Evolutionary conservation across 2,113 vertebrate species (phyloP), one percentile per base, ranked within the genome.

Genomic region (Anthoscopus minutus): DNA sequence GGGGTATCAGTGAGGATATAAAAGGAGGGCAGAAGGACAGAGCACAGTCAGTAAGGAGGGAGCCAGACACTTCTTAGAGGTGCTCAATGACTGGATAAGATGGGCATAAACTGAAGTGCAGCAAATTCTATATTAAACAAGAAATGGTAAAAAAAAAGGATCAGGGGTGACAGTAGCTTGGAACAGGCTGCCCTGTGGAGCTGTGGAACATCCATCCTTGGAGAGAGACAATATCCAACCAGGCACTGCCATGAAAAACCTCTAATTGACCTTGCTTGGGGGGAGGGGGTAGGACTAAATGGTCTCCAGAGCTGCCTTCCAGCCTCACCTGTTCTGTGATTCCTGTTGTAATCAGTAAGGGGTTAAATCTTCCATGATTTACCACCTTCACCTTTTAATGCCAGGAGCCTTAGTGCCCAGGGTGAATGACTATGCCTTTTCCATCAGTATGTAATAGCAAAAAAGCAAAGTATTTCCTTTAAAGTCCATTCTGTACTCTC

Each of bases 1-100:
- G n/a, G 15, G 7, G 4, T 15, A 37, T 65, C 1, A 1, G 18
- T 10, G 13, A 18, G 6, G 5, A 15, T 27, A 10, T 8, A 28
- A 31, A 40, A 61, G 21, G 7, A 38, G 33, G 4, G 8, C 27
- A 11, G 40, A 40, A 45, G 5, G 23, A 11, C 37, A 67, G 20
- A n/a, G 28, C 15, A 28, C 0, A 1, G 10, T 38, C n/a, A 44
- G 24, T 27, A 30, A 44, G 53, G 27, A 80, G 6, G 25, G 4
- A 82, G 17, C 3, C 25, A 66, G 33, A 40, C 16, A 45, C 6
- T 38, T 45, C 33, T 48, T 21, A 44, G 31, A 45, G 31, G 7
- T 72, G 31, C 21, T 17, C n/a, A 77, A 31, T 67, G 69, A 53
- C n/a, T 57, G 24, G 31, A 37, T 28, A 85, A 48, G 27, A 48